Base-by-base conservation (phyloP, 2,113 vertebrate species). In the Paralichthys olivaceus region DNA sequence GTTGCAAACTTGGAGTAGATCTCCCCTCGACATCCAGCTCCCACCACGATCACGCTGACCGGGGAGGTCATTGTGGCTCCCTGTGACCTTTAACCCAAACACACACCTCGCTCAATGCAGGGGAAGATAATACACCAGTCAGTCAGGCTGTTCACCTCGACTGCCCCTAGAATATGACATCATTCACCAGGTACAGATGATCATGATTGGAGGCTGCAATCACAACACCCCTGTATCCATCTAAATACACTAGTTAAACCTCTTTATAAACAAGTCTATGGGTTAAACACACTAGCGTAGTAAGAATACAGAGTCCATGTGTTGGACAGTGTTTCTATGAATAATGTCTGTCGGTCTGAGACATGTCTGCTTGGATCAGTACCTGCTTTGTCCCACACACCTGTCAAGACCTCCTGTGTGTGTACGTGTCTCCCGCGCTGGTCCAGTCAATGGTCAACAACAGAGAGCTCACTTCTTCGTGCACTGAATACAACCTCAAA, bases 21-120 rank as follows among this genome's bases (percentile, higher is more conserved):
- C 68, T 92, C 82, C 0, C 94, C 95, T 37, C 94, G 90, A 53
- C 80, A 83, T 2, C 95, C 94, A 34, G 93, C 94, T 80, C 95
- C 95, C 34, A 95, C 90, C 69, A 95, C 93, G 23, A 95, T 90
- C 34, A 95, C 90, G 20, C 84, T 59, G 43, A 95, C 92, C 7
- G 75, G 89, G 6, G 79, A 55, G 11, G 89, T 43, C 94, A 95
- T 95, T 20, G 3, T 85, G 23, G 23, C 14, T 49, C 11, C 29
- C 74, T 77, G 77, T 29, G 80, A 86, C 73, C 86, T 87, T 49
- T 32, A 22, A 77, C 55, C 68, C 9, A 56, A 55, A 64, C 0
- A 1, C 29, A 8, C 40, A 23, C 0, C 8, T 22, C 5, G 1
- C 7, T 63, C 14, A 58, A n/a, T 17, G 25, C 25, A 56, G 5